Base-by-base conservation (phyloP, 2,797 vertebrate genomes). In the Galagoides demidoff region DNA sequence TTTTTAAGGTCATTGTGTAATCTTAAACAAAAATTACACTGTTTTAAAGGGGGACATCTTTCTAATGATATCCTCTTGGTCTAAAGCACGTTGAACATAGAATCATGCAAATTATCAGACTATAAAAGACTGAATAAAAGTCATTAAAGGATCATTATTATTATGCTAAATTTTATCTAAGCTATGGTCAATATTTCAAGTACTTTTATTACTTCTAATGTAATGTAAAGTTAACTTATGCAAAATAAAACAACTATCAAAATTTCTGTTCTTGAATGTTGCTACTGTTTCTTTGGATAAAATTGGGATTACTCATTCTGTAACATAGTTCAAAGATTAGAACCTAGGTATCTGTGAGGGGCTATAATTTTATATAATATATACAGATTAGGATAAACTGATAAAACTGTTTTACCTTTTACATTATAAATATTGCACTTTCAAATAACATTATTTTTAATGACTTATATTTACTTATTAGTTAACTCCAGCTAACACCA, bases 101-200 rank as follows among this genome's bases (percentile, higher is more conserved):
- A 98, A 94, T 88, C 97, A 98, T 97, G 96, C 98, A 98, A 90
- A 96, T 34, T 1, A 95, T 76, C 87, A 97, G 86, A 45, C 92
- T 96, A 97, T 3, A 97, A 95, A 79, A 97, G 95, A 97, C 37
- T 79, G 52, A 84, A 63, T 87, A 96, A 95, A 96, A 97, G 92
- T 89, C 89, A 96, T 81, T 90, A 76, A 85, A 52, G 49, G n/a
- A 79, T 23, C 95, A 79, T 97, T 93, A 83, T n/a, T 70, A 68
- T 71, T 85, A 77, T 64, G 90, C 31, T 89, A 96, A 94, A 96
- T 84, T 92, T 98, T 98, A 98, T 97, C 97, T 98, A 98, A 98
- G 98, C 97, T 98, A 98, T 98, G 95, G 97, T 98, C 97, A 98
- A 96, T 96, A 96, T 96, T 97, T 94, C 97, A 96, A 96, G 91